phyloP scores from a whole-genome alignment of 2,797 vertebrate species.

The Enoplosus armatus region DNA sequence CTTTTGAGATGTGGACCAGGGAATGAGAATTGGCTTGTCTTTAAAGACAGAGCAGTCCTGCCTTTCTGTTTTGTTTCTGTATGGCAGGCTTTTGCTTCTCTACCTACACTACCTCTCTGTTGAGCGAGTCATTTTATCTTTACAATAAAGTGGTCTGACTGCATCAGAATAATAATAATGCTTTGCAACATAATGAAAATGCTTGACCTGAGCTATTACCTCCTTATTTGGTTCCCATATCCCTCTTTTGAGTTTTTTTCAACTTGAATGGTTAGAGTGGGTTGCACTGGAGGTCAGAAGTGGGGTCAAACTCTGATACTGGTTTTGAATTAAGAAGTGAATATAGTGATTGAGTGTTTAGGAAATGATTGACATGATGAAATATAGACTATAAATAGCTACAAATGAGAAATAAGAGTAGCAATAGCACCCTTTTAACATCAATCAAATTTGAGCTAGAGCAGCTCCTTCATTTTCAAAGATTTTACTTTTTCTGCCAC shows the following conservation, averaged over 20 bases:
- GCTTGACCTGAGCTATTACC: conserved; percentile 26
- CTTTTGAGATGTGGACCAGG: conserved; percentile 1
- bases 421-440: background rate
- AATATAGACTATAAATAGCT: background rate
- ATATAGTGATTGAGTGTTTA: background rate
- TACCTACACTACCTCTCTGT: background rate
- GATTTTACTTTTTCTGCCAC: background rate
- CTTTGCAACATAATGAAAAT: conserved; percentile 17
- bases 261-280: background rate
- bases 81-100: background rate
- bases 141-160: conserved; percentile 6
- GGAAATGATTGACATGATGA: background rate
- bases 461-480: background rate
- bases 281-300: background rate
- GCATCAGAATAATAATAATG: conserved; percentile 12
- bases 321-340: background rate
- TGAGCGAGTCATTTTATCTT: background rate
- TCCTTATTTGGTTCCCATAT: conserved; percentile 26
- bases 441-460: background rate
- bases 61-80: background rate
- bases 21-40: background rate
- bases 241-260: background rate
- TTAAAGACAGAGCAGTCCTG: background rate
- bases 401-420: background rate
- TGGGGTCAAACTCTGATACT: background rate